These are phyloP conservation scores for Lepidocyrtoides sp. DNA, from an alignment of 2,888 invertebrate species.

Conservation along the genomic window DNA sequence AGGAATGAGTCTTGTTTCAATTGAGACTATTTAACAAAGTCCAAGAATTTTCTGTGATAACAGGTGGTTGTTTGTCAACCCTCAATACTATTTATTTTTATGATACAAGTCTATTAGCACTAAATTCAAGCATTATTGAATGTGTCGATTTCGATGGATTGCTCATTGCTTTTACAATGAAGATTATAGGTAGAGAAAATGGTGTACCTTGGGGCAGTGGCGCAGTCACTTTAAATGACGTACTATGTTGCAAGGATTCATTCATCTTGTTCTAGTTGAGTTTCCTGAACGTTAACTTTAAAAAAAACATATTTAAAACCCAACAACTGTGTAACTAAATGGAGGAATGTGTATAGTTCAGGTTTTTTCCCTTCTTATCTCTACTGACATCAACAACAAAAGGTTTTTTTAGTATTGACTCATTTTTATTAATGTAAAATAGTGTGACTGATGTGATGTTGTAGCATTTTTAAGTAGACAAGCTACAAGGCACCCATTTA, in stretches of 20 bases:
- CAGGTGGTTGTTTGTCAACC: conserved; percentile 69
- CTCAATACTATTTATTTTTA: conserved; percentile 61
- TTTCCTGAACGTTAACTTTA: too few species aligned
- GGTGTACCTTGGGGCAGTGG: not conserved
- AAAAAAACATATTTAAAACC: too few species aligned
- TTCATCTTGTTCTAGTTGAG: not conserved
- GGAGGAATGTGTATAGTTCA: too few species aligned
- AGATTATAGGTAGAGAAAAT: not conserved
- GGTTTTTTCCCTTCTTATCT: too few species aligned
- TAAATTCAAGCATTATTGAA: conserved; percentile 31
- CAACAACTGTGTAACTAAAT: too few species aligned
- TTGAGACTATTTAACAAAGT: not conserved
- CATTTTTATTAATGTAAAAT: not conserved
- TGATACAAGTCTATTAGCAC: conserved; percentile 68
- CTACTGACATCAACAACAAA: too few species aligned
- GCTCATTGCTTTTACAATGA: not conserved
- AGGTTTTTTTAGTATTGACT: not conserved
- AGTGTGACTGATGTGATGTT: not conserved
- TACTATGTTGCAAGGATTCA: not conserved
- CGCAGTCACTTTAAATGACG: not conserved
- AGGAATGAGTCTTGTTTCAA: conserved; percentile 12
- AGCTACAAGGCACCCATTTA: too few species aligned
- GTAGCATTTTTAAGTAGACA: too few species aligned
- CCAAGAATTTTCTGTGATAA: conserved; percentile 12
- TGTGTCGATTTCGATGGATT: conserved; percentile 33